phyloP scores from a whole-genome alignment of 2,888 invertebrate species.

The Ectemnius cavifrons region DNA sequence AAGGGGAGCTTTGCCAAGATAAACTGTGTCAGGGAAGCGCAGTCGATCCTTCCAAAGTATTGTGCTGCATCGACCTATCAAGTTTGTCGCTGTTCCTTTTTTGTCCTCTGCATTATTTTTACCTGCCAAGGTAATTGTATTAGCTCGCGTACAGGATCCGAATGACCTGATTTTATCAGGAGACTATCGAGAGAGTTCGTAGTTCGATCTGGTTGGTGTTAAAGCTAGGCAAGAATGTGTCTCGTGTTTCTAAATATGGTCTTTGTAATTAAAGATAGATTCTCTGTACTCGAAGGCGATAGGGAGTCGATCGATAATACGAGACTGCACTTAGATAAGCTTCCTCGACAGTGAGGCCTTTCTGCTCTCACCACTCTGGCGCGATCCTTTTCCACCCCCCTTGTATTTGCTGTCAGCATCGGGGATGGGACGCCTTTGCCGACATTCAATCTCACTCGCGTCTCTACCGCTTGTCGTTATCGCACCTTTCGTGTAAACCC shows the following conservation, averaged over 20 bases:
- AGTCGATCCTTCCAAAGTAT: not conserved
- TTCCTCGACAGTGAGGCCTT: conserved; percentile 43
- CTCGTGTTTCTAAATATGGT: no score
- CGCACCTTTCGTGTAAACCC: conserved; percentile 29
- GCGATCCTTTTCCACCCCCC: conserved; percentile 53
- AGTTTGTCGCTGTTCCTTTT: not conserved
- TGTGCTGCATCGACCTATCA: not conserved
- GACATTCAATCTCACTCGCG: conserved; percentile 51
- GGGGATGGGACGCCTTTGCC: conserved; percentile 36
- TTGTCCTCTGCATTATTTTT: not conserved
- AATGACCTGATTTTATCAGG: no score
- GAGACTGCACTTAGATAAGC: conserved; percentile 53
- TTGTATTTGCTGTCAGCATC: conserved; percentile 51
- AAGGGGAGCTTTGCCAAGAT: not conserved
- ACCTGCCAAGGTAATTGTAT: no score
- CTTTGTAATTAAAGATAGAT: no score
- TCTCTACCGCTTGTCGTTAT: conserved; percentile 30
- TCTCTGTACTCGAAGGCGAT: no score
- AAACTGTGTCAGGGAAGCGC: not conserved
- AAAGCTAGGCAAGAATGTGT: no score
- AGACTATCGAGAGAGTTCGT: no score
- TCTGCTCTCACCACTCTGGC: conserved; percentile 23
- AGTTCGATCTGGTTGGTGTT: no score
- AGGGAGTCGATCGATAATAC: conserved; percentile 45
- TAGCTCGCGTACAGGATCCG: no score